Conservation (phyloP, 2,797 vertebrate genomes). For the Sternotherus odoratus region DNA sequence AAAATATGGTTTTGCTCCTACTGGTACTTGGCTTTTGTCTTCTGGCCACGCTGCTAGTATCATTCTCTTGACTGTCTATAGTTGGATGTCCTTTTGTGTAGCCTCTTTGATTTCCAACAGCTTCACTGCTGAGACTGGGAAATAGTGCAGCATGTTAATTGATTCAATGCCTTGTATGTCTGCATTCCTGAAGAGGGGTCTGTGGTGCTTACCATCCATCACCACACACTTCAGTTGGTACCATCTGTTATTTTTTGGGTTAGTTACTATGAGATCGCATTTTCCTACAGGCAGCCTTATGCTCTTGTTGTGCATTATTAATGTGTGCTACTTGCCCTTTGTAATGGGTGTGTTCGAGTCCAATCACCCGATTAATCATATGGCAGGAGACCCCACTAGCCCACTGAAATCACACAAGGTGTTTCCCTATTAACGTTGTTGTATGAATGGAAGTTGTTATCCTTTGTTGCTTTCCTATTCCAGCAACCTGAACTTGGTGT, state of each 20-base stretch:
- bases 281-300: not conserved
- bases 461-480: not conserved
- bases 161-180: not conserved
- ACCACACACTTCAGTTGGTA: not conserved
- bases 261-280: not conserved
- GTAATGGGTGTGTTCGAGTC: not conserved
- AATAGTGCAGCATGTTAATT: not conserved
- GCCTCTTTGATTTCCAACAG: not conserved
- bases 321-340: not conserved
- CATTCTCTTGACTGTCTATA: not conserved
- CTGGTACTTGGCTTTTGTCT: not conserved
- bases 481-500: not conserved
- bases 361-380: not conserved
- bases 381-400: not conserved
- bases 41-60: not conserved
- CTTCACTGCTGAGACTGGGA: not conserved
- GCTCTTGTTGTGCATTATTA: not conserved
- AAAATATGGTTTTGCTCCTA: not conserved
- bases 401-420: not conserved
- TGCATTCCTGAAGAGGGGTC: not conserved
- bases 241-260: not conserved
- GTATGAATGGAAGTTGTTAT: not conserved
- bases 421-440: not conserved
- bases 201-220: not conserved
- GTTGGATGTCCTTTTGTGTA: not conserved